These are phyloP conservation scores for Dreissena rostriformis DNA, from an alignment of 1,140 invertebrate species.

Conservation along the genomic window DNA sequence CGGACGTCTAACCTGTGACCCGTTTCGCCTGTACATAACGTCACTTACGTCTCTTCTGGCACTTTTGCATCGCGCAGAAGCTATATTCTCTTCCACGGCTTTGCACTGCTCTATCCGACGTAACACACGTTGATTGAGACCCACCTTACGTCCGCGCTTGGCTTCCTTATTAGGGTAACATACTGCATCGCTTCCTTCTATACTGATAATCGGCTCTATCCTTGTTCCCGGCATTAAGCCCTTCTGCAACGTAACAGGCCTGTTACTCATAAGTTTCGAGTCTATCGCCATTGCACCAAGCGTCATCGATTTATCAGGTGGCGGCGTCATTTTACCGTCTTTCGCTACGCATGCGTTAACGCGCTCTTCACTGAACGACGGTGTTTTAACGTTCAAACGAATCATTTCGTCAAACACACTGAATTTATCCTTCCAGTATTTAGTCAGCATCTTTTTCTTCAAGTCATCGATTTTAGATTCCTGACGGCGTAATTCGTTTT, in stretches of 20 bases:
- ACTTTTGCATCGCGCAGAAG: conserved; percentile 21
- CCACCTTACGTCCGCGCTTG: conserved; percentile 41
- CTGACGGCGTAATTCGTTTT: conserved; percentile 19
- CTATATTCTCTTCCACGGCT: conserved; percentile 46
- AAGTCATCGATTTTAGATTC: conserved; percentile 52
- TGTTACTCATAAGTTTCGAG: conserved; percentile 44
- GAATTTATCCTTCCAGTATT: conserved; percentile 56
- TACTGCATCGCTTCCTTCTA: conserved; percentile 50
- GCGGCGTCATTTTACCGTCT: neutral
- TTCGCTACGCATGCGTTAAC: neutral
- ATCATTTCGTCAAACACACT: conserved; percentile 55
- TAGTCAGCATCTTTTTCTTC: conserved; percentile 49
- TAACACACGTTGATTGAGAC: conserved; percentile 21
- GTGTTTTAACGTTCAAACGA: conserved; percentile 52
- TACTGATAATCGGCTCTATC: conserved; percentile 54
- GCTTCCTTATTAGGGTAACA: conserved; percentile 56
- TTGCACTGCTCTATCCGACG: conserved; percentile 52
- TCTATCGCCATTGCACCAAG: conserved; percentile 48
- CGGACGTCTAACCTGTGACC: conserved; percentile 1
- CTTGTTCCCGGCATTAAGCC: conserved; percentile 7
- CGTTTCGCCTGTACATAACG: neutral
- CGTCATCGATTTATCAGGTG: neutral
- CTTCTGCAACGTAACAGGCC: conserved; percentile 38
- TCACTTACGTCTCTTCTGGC: neutral
- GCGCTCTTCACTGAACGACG: conserved; percentile 17